Conservation (phyloP, 2,113 vertebrate species). For the Gymnogyps californianus region DNA sequence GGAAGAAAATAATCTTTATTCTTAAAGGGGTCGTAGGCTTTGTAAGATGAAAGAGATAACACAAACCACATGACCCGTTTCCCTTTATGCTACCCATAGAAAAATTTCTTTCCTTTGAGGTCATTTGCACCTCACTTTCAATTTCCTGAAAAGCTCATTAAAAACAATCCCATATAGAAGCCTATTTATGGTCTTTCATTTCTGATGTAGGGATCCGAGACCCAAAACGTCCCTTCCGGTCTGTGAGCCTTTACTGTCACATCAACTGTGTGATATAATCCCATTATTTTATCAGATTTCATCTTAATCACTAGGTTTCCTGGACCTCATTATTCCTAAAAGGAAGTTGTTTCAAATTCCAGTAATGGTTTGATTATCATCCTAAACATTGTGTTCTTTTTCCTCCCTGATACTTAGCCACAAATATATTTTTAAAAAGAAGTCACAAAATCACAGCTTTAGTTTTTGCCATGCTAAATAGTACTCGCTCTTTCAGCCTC, state of each 20-base stretch:
- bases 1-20: conserved; percentile 5
- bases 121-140: conserved; percentile 28
- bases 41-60: conserved; percentile 12
- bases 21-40: neutral
- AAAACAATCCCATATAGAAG: neutral
- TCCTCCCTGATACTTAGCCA: neutral
- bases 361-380: neutral
- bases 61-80: neutral
- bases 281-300: conserved; percentile 33
- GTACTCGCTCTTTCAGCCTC: neutral
- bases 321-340: conserved; percentile 14
- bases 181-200: neutral
- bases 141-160: conserved; percentile 45
- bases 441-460: neutral
- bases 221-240: neutral
- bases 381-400: neutral
- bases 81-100: neutral
- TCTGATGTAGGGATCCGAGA: neutral
- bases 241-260: neutral
- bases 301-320: conserved; percentile 2
- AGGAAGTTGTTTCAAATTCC: conserved; percentile 7
- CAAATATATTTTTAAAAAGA: neutral
- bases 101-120: conserved; percentile 22
- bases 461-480: neutral
- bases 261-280: neutral